phyloP scores from a whole-genome alignment of 2,888 invertebrate genomes.

The Empis stercorea region DNA sequence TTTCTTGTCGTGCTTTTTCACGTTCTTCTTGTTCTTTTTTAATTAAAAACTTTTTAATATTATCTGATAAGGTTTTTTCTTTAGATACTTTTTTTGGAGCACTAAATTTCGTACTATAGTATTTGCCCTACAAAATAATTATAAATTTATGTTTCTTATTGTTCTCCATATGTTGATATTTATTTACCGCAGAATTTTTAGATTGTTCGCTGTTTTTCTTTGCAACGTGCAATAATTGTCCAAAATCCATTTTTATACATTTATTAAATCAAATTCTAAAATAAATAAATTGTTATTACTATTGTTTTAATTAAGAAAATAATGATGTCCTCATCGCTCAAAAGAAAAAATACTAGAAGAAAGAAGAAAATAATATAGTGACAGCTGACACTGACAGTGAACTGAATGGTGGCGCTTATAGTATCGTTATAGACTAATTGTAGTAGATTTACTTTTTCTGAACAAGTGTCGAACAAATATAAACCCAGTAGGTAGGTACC shows the following conservation, averaged over 20 bases:
- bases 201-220: conserved; percentile 42
- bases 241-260: conserved; percentile 44
- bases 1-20: conserved; percentile 47
- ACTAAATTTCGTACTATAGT: conserved; percentile 65
- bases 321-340: no score
- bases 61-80: conserved; percentile 54
- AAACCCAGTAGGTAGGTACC: no score
- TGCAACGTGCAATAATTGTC: conserved; percentile 45
- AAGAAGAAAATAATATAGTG: no score
- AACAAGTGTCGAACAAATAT: no score
- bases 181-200: conserved; percentile 28
- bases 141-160: conserved; percentile 4
- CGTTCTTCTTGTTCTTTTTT: conserved; percentile 70
- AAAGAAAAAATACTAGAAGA: no score
- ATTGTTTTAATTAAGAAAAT: no score
- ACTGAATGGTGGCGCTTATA: no score
- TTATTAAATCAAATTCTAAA: no score
- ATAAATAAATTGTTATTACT: no score
- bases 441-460: no score
- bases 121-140: conserved; percentile 36
- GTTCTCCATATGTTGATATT: conserved; percentile 2
- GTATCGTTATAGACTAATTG: no score
- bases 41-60: conserved; percentile 71
- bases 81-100: conserved; percentile 70
- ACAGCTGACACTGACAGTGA: no score